These are phyloP conservation scores for Neogobius melanostomus DNA, from an alignment of 2,113 vertebrate species.

Conservation along the genomic window DNA sequence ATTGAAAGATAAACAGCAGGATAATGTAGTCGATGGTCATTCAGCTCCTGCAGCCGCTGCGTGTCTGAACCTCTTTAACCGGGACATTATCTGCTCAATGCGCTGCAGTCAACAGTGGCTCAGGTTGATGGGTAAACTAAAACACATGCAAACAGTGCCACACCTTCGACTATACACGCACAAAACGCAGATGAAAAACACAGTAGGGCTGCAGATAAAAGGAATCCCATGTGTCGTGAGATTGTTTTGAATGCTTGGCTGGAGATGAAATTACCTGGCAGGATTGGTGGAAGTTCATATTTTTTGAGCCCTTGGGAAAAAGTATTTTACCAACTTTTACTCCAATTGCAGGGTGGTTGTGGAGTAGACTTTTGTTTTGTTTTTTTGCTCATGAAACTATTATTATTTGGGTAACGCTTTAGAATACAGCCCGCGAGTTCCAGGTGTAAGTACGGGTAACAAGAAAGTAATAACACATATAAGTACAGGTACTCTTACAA, in stretches of 20 bases:
- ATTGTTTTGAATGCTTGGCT: neutral
- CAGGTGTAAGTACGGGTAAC: too few species aligned
- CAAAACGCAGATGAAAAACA: neutral
- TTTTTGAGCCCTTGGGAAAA: too few species aligned
- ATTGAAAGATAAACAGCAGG: constrained; percentile 10
- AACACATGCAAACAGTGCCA: constrained; percentile 51
- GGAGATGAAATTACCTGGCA: too few species aligned
- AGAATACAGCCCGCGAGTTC: too few species aligned
- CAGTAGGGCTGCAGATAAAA: neutral
- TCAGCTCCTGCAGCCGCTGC: neutral
- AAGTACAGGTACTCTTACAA: too few species aligned
- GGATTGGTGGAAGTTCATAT: too few species aligned
- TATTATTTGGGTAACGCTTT: too few species aligned
- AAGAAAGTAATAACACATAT: too few species aligned
- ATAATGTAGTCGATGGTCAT: neutral
- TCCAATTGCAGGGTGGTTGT: too few species aligned
- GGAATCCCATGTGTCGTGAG: neutral
- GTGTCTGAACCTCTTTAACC: neutral
- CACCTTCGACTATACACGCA: neutral
- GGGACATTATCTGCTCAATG: neutral
- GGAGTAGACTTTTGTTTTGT: too few species aligned
- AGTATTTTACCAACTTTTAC: too few species aligned
- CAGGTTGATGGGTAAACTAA: constrained; percentile 22
- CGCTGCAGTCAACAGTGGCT: constrained; percentile 3
- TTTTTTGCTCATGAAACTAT: too few species aligned